These are phyloP conservation scores for Procambarus clarkii DNA, from an alignment of 1,140 invertebrate genomes.

Conservation along the genomic window DNA sequence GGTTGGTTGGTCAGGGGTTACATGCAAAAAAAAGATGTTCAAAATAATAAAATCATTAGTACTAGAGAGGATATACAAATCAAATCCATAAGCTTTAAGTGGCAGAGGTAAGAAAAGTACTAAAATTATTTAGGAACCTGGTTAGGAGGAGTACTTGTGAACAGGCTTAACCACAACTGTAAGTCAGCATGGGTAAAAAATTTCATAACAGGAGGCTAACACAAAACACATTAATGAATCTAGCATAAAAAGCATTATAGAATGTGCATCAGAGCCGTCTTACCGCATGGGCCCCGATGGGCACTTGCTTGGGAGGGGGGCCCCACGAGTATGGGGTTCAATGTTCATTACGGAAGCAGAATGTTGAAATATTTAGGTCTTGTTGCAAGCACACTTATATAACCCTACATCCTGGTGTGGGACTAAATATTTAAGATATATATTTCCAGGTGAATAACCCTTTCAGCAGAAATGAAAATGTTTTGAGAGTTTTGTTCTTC, in stretches of 20 bases:
- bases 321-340: no score
- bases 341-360: no score
- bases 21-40: slow-evolving; percentile 71
- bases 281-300: no score
- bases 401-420: no score
- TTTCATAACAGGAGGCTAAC: slow-evolving; percentile 27
- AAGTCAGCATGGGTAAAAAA: slow-evolving; percentile 42
- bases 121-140: slow-evolving; percentile 48
- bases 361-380: no score
- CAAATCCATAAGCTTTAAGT: slow-evolving; percentile 67
- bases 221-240: not conserved
- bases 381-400: no score
- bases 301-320: no score
- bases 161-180: slow-evolving; percentile 54
- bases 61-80: slow-evolving; percentile 57
- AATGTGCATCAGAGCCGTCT: no score
- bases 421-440: no score
- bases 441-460: no score
- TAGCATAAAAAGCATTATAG: not conserved
- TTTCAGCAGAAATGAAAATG: no score
- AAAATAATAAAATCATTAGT: slow-evolving; percentile 73
- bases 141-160: slow-evolving; percentile 58
- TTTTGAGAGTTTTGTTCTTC: no score
- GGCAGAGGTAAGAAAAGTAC: slow-evolving; percentile 63
- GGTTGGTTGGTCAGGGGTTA: slow-evolving; percentile 69